Evolutionary conservation across 2,888 invertebrate genomes (phyloP), one percentile per base, ranked within the genome.

Genomic region (Tineola bisselliella): DNA sequence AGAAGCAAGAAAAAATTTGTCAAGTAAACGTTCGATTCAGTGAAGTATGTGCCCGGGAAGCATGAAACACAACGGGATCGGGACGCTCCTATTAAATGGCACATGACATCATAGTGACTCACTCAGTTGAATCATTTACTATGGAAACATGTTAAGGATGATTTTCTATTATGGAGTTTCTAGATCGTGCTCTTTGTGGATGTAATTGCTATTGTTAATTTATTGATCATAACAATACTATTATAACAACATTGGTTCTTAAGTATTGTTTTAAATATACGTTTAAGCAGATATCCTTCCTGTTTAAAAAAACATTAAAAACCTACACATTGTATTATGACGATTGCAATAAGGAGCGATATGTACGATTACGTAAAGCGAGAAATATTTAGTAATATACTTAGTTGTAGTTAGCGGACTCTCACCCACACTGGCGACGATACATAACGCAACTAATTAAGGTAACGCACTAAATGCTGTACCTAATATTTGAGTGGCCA

Each of bases 81-180:
- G 81, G 82, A 78, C 83, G 84, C 79, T 81, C 79, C 81, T 76
- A 79, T 80, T 69, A 67, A 67, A 68, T 68, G 70, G 70, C 68
- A 69, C 65, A 80, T 84, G 84, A 84, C 82, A 82, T 86, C 84
- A 84, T 80, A 79, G 12, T 83, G 84, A 84, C 70, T 83, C 83
- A 82, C n/a, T n/a, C 73, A 67, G 65, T 65, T 63, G 54, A 25
- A 25, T 54, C 54, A 54, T 54, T 54, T n/a, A 18, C 54, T 54
- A 54, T 54, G 25, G 19, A 25, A 25, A 17, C 54, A 54, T 54
- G 12, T 54, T 25, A 25, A 54, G 18, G 17, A 54, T 54, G 19
- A 25, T 54, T 48, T 48, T 17, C 38, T n/a, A n/a, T n/a, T n/a
- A n/a, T n/a, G n/a, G n/a, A n/a, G n/a, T n/a, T n/a, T n/a, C n/a